Base-by-base conservation (phyloP, 2,113 vertebrate species). In the Cyprinus carpio region DNA sequence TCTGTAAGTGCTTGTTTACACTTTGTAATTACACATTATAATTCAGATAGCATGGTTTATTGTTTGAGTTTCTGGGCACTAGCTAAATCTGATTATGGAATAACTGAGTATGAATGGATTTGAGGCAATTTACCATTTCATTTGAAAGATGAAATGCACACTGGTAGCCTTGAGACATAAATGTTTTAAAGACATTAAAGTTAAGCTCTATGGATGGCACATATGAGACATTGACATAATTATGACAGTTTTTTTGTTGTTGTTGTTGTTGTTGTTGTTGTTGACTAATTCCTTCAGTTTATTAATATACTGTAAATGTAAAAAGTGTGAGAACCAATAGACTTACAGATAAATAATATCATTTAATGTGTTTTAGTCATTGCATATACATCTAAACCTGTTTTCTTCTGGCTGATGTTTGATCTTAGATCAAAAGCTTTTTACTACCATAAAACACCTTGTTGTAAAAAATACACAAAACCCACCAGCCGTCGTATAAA, bases 381-480 rank as follows among this genome's bases (percentile, higher is more conserved):
- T 60, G 51, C n/a, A 4, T 18, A 13, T 56, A 3, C 16, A 56
- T 34, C 25, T 6, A 20, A 27, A 54, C 67, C 71, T 64, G 16
- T 74, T 54, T 65, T 69, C 46, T 84, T 12, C 56, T 60, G 84
- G n/a, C 84, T 74, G 27, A 74, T 81, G 69, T 31, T 79, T 86
- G 15, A n/a, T n/a, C n/a, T n/a, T n/a, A n/a, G n/a, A n/a, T n/a
- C n/a, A n/a, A n/a, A n/a, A 65, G 27, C 31, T 60, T 46, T 79
- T 75, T 86, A 80, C 77, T 80, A 84, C 86, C 95, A 96, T 86
- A 91, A 97, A 96, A 91, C 96, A 96, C 84, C 88, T 90, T 71
- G 93, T 94, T 4, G 85, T 90, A 90, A 96, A 93, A 89, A 91
- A 89, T 0, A 94, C 93, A 85, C 95, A 92, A 58, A 84, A 92